Base-by-base conservation (phyloP, 1,140 invertebrate genomes). In the Chionoecetes opilio region DNA sequence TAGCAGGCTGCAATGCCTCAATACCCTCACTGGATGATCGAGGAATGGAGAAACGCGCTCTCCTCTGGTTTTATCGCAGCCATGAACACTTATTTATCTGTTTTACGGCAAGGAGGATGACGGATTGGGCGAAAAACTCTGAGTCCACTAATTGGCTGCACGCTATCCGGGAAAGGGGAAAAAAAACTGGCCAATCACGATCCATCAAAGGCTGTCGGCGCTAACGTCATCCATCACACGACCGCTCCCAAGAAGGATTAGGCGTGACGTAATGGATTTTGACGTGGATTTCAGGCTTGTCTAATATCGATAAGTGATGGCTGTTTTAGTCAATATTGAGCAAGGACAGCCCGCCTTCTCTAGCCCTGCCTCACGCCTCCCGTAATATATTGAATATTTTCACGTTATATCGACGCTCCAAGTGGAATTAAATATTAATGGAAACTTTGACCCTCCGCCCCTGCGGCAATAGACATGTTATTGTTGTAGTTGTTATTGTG, bases 271-370 rank as follows among this genome's bases (percentile, higher is more conserved):
- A 90, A 95, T 63, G 94, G 94, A 95, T 95, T 95, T 87, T 91
- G 53, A 94, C 93, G 14, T 41, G 63, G 93, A 94, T 94, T 94
- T 94, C 87, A 38, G 93, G 82, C 90, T 87, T 95, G 94, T 95
- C 94, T 92, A 95, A 95, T 95, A 95, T 86, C 94, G 41, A 87
- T 95, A 92, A 95, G 41, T 87, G 84, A 92, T 92, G 94, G 84
- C 37, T 53, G 94, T 92, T 95, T 95, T 95, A 95, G 82, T 95
- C 82, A 95, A 95, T 95, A 63, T 63, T 17, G 46, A 32, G 92
- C 92, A 38, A 95, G 82, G 46, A 31, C 53, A 14, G n/a, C 53
- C 9, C 46, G 46, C 38, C 17, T 0, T 32, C 85, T n/a, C 21
- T 34, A 87, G n/a, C n/a, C 46, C 46, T 17, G 46, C 26, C 63